A percentile compares a stretch with the other conserved stretches of the same genome.
These are phyloP conservation scores for Condylura cristata DNA, from an alignment of 2,113 vertebrate genomes.

Conservation along the genomic window DNA sequence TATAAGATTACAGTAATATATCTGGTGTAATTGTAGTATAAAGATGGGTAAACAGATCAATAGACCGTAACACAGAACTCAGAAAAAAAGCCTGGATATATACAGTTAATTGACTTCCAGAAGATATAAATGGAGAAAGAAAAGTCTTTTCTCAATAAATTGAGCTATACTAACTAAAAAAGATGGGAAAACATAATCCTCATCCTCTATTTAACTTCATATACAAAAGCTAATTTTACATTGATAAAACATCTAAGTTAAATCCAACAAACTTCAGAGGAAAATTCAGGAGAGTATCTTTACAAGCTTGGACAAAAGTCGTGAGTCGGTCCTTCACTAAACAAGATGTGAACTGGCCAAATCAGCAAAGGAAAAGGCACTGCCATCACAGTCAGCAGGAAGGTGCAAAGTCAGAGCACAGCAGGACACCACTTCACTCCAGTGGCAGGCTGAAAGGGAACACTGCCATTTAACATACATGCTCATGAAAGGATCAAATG, in stretches of 20 bases:
- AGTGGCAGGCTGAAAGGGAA: background rate
- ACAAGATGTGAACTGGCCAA: background rate
- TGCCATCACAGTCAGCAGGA: background rate
- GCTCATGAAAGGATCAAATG: background rate
- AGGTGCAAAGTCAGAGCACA: background rate
- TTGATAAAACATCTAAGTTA: background rate
- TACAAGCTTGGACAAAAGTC: background rate
- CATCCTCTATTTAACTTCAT: background rate
- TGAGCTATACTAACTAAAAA: background rate
- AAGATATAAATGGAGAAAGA: background rate
- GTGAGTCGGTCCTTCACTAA: background rate
- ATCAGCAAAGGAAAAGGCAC: background rate
- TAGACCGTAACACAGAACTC: background rate
- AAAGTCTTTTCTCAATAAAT: background rate
- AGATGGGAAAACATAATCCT: background rate
- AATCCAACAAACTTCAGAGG: background rate
- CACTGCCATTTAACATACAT: background rate
- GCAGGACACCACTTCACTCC: background rate
- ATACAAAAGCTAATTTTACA: background rate
- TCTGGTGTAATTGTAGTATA: background rate
- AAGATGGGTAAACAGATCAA: background rate
- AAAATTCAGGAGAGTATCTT: background rate
- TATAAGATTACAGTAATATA: background rate
- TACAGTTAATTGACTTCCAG: background rate
- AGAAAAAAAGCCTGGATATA: background rate